Conservation (phyloP, 2,888 invertebrate genomes). For the Andrena praecox region DNA sequence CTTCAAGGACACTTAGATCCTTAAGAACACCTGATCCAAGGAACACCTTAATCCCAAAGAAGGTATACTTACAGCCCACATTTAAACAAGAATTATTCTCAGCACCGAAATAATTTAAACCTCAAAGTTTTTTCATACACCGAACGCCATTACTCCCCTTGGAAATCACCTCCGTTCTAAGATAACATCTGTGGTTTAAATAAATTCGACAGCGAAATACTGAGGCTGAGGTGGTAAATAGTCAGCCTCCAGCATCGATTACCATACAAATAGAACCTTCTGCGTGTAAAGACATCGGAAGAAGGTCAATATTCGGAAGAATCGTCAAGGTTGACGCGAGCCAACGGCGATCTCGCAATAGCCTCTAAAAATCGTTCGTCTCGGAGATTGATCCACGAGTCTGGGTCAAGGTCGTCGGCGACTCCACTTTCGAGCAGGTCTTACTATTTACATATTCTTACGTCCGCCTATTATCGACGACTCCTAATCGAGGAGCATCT, state of each 20-base stretch:
- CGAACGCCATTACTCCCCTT: no score
- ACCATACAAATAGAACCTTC: conserved; percentile 2
- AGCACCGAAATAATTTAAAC: no score
- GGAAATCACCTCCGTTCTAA: no score
- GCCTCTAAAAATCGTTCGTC: conserved; percentile 43
- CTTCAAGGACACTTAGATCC: no score
- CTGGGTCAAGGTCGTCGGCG: conserved; percentile 69
- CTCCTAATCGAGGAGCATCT: conserved; percentile 20
- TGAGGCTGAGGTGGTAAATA: no score
- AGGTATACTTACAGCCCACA: no score
- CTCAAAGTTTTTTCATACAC: no score
- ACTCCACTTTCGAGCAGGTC: conserved; percentile 6
- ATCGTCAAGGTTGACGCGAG: conserved; percentile 32
- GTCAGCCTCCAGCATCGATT: background rate
- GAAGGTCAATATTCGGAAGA: conserved; percentile 33
- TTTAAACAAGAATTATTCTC: no score
- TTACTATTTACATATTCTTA: conserved; percentile 18
- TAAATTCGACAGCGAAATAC: no score
- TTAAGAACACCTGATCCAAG: no score
- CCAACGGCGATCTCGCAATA: conserved; percentile 35
- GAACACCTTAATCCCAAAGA: no score
- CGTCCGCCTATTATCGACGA: background rate
- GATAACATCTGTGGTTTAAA: no score
- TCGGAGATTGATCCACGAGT: conserved; percentile 46
- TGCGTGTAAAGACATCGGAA: background rate